phyloP scores from a whole-genome alignment of 2,113 vertebrate species.

The Entelurus aequoreus region DNA sequence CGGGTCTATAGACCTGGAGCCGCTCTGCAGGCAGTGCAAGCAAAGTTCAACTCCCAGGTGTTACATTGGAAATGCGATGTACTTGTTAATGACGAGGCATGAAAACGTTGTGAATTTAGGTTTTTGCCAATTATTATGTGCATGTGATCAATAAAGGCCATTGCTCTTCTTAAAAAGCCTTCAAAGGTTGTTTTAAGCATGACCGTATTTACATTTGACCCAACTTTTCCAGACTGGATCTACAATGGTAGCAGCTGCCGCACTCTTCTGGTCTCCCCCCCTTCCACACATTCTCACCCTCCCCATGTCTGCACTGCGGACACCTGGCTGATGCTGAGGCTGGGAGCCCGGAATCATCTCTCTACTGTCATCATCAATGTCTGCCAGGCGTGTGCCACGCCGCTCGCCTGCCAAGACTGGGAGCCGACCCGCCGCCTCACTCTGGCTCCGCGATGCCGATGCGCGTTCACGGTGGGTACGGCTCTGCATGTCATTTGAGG shows the following conservation, averaged over 20 bases:
- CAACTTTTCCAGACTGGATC: conserved; percentile 2
- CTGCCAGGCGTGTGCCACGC: conserved; percentile 52
- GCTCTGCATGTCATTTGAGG: conserved; percentile 41
- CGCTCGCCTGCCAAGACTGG: conserved; percentile 37
- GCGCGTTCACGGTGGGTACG: conserved; percentile 19
- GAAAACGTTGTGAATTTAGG: background rate
- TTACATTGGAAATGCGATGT: background rate
- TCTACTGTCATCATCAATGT: conserved; percentile 55
- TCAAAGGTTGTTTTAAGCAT: background rate
- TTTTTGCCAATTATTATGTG: background rate
- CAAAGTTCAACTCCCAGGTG: no score
- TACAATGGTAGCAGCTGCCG: conserved; percentile 11
- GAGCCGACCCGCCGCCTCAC: conserved; percentile 28
- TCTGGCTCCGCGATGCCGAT: conserved; percentile 8
- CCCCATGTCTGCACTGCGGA: conserved; percentile 38
- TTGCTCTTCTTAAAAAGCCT: background rate
- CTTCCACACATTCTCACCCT: conserved; percentile 20
- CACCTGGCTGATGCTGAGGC: conserved; percentile 51
- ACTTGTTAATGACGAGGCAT: background rate
- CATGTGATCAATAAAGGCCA: background rate
- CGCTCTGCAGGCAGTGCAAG: no score
- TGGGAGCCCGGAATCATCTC: conserved; percentile 46
- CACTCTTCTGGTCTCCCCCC: background rate
- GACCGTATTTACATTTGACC: background rate
- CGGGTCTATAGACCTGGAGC: no score